Percentiles rank a stretch among this genome's conserved stretches.
phyloP scores from a whole-genome alignment of 2,888 invertebrate species.

The Catocala nupta region DNA sequence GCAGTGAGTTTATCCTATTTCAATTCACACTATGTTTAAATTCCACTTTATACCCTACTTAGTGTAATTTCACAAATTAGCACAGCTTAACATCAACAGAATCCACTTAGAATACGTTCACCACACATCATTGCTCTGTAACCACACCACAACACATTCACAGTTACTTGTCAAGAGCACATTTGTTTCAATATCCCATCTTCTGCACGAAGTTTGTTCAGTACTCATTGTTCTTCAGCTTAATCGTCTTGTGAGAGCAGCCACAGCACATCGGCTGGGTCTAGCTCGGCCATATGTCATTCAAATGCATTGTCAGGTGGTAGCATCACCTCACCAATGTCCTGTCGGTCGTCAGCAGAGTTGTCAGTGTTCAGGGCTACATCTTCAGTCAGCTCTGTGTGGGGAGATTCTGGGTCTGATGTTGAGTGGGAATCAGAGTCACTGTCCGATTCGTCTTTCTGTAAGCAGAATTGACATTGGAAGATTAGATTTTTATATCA shows the following conservation, averaged over 20 bases:
- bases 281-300: slow-evolving; percentile 15
- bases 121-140: no score
- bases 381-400: slow-evolving; percentile 36
- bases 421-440: slow-evolving; percentile 52
- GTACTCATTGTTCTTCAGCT: neutral
- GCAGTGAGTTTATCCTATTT: no score
- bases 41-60: no score
- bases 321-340: slow-evolving; percentile 15
- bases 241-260: slow-evolving; percentile 2
- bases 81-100: no score
- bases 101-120: no score
- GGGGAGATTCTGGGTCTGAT: slow-evolving; percentile 38
- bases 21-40: no score
- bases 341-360: slow-evolving; percentile 11
- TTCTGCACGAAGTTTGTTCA: no score
- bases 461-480: slow-evolving; percentile 22
- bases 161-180: no score
- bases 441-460: slow-evolving; percentile 59
- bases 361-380: slow-evolving; percentile 16
- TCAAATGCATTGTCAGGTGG: slow-evolving; percentile 8
- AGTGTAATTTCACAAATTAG: no score
- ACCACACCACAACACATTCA: no score
- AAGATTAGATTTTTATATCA: no score
- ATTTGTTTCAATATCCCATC: no score
- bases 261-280: slow-evolving; percentile 7